These are phyloP conservation scores for Lissocephala sabroskyi DNA, from an alignment of 2,888 invertebrate species.

Conservation along the genomic window DNA sequence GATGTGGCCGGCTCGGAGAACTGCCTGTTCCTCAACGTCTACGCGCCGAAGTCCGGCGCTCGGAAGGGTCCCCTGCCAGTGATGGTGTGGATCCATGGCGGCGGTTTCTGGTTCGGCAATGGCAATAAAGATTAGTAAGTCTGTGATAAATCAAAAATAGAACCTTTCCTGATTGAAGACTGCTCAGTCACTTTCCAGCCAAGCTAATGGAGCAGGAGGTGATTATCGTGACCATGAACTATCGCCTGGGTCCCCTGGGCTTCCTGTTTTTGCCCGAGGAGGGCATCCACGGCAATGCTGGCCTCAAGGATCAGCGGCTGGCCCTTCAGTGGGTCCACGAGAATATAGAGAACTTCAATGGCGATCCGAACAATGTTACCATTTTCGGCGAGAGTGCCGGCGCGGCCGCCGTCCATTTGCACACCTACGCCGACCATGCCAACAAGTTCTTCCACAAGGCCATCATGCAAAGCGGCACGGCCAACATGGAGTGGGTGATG, in stretches of 20 bases:
- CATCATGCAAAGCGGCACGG: slow-evolving; percentile 69
- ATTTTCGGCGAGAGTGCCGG: slow-evolving; percentile 71
- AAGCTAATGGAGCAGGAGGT: slow-evolving; percentile 68
- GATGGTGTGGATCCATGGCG: slow-evolving; percentile 72
- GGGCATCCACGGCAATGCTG: slow-evolving; percentile 69
- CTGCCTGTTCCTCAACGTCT: slow-evolving; percentile 69
- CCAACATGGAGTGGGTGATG: slow-evolving; percentile 69
- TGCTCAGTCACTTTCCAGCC: slow-evolving; percentile 60
- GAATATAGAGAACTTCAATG: slow-evolving; percentile 72
- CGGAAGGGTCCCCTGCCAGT: slow-evolving; percentile 50
- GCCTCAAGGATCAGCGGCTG: slow-evolving; percentile 70
- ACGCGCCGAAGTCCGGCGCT: slow-evolving; percentile 51
- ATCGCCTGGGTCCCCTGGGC: slow-evolving; percentile 68
- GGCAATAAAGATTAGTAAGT: slow-evolving; percentile 66
- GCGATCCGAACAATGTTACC: slow-evolving; percentile 71
- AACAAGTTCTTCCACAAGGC: slow-evolving; percentile 68
- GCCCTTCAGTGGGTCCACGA: slow-evolving; percentile 74
- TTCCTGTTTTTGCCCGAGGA: slow-evolving; percentile 67
- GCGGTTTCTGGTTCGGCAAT: slow-evolving; percentile 65
- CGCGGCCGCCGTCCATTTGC: slow-evolving; percentile 62
- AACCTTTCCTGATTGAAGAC: rapidly evolving
- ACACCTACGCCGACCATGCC: slow-evolving; percentile 58
- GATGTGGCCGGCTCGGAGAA: slow-evolving; percentile 65
- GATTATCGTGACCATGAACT: slow-evolving; percentile 69
- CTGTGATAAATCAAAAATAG: neutral